Evolutionary conservation across 2,113 vertebrate species (phyloP).

Genomic region (Psittacus erithacus): DNA sequence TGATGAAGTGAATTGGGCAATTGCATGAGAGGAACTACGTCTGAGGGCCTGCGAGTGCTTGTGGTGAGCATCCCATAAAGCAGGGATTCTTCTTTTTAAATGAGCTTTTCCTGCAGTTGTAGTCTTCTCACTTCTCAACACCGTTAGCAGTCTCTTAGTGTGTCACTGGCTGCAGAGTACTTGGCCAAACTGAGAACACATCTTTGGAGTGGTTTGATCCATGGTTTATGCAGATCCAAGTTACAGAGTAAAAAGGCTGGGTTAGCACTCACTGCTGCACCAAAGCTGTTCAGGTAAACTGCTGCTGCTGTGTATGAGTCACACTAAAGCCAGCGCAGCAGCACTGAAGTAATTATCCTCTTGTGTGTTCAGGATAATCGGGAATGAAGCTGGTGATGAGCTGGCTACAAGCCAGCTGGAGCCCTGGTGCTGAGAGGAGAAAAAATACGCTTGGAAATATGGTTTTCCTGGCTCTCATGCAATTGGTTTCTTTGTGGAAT

Average conservation of each 20-base stretch:
- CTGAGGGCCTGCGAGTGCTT: not conserved
- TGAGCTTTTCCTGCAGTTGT: not conserved
- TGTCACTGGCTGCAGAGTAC: not conserved
- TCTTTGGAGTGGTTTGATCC: not conserved
- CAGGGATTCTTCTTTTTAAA: not conserved
- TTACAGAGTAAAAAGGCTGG: not conserved
- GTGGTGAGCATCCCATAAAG: not conserved
- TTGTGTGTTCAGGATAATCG: not conserved
- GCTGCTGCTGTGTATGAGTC: not conserved
- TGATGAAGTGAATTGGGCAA: not conserved
- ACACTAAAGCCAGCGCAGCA: not conserved
- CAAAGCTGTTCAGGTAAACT: not conserved
- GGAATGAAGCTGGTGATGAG: not conserved
- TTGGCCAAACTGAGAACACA: not conserved
- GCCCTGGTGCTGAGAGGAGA: not conserved
- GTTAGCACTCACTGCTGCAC: not conserved
- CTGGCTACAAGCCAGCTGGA: not conserved
- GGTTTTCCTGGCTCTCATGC: fast-evolving
- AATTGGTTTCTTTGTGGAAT: not conserved
- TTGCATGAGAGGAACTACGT: not conserved
- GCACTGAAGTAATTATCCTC: not conserved
- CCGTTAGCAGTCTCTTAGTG: not conserved
- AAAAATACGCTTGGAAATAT: fast-evolving
- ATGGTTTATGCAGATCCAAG: not conserved
- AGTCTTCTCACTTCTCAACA: not conserved